Evolutionary conservation across 2,113 vertebrate genomes (phyloP).

Genomic region (Gymnorhina tibicen): DNA sequence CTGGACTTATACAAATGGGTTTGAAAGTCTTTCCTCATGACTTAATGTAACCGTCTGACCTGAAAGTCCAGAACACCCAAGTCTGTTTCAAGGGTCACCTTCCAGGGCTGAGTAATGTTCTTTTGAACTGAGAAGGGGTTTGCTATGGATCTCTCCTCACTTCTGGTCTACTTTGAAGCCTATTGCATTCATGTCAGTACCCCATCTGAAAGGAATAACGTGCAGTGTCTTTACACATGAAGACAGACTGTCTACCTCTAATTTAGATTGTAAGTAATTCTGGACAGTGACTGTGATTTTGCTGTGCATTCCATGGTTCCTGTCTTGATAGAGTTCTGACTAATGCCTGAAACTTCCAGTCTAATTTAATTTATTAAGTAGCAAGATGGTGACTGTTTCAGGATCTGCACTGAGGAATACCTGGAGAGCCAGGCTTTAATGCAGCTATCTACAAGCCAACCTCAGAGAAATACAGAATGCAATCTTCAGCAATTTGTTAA

Average conservation of each 20-base stretch:
- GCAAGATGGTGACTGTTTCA: background rate
- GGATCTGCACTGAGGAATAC: background rate
- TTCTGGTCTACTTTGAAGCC: background rate
- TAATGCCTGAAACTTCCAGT: background rate
- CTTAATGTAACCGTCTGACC: background rate
- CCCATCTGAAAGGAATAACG: background rate
- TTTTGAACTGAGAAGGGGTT: background rate
- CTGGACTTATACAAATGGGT: background rate
- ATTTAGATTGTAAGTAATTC: background rate
- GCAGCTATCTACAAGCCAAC: background rate
- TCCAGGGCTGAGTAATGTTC: background rate
- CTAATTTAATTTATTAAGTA: background rate
- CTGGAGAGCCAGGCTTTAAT: background rate
- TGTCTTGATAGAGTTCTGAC: background rate
- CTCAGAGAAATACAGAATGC: background rate
- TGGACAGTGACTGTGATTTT: background rate
- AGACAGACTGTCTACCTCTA: background rate
- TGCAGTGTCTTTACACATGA: background rate
- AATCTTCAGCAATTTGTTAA: background rate
- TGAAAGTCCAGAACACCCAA: background rate
- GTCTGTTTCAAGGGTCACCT: background rate
- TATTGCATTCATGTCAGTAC: background rate
- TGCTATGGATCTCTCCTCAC: background rate
- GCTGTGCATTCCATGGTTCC: background rate
- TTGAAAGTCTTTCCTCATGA: background rate